Evolutionary conservation across 2,888 invertebrate species (phyloP).

Genomic region (Himalopsyche tibetana): DNA sequence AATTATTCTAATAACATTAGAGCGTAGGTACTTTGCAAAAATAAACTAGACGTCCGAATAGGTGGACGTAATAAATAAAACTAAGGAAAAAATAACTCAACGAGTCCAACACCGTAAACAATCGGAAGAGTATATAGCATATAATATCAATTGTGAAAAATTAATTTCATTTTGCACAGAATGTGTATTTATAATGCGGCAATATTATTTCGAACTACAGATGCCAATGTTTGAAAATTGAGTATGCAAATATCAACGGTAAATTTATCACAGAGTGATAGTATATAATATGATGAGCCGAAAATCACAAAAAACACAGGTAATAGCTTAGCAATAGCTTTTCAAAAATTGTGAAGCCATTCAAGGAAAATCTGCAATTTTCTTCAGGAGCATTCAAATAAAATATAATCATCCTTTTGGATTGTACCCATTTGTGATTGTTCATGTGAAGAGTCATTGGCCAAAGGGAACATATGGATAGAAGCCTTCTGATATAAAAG

Average conservation of each 20-base stretch:
- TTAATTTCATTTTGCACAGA: background rate
- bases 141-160: background rate
- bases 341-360: no score
- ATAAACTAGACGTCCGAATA: constrained; percentile 3
- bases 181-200: background rate
- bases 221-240: background rate
- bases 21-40: background rate
- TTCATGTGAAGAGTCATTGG: no score
- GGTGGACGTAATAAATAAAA: background rate
- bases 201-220: background rate
- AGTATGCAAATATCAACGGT: background rate
- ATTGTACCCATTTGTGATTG: no score
- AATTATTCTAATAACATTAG: background rate
- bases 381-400: no score
- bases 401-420: no score
- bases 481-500: no score
- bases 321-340: no score
- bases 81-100: background rate
- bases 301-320: no score
- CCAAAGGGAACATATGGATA: no score
- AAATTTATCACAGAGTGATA: background rate
- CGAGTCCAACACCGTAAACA: background rate
- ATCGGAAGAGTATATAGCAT: background rate
- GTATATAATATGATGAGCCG: background rate
- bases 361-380: no score